A percentile compares a stretch with the other conserved stretches of the same genome.
phyloP scores from a whole-genome alignment of 30 jellyfish, hydroid and myxozoan species.

The Hydractinia echinata region DNA sequence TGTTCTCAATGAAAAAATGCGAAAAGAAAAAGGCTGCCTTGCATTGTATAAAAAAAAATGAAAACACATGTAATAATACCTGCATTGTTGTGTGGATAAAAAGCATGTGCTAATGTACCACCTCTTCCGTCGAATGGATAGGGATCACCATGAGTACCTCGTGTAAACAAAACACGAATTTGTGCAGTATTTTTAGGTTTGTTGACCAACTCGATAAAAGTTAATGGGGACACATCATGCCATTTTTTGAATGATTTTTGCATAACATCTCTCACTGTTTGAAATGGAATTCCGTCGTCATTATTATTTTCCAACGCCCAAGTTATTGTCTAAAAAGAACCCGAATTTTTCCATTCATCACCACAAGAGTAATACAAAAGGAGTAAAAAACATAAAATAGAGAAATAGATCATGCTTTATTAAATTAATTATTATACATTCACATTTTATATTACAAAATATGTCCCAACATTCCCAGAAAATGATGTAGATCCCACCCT shows the following conservation, averaged over 20 bases:
- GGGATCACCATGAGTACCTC: constrained; percentile 57
- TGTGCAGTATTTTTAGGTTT: constrained; percentile 45
- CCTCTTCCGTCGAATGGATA: constrained; percentile 72
- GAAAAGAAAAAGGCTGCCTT: background rate
- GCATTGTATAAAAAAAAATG: no score
- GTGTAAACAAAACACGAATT: constrained; percentile 51
- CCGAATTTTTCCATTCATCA: background rate
- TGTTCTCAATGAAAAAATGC: background rate
- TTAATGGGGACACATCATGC: constrained; percentile 53
- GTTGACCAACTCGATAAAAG: constrained; percentile 31
- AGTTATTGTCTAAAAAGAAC: constrained; percentile 30
- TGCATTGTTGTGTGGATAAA: constrained; percentile 50
- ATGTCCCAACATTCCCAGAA: background rate
- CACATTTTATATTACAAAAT: background rate
- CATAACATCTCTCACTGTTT: constrained; percentile 46
- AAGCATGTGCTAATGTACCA: constrained; percentile 88
- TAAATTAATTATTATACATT: background rate
- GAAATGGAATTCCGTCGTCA: constrained; percentile 55
- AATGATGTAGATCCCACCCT: background rate
- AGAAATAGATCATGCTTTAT: background rate
- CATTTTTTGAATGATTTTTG: constrained; percentile 59
- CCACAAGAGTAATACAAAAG: no score
- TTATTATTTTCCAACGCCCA: constrained; percentile 69
- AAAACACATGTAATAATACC: constrained; percentile 8
- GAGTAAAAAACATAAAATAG: no score